A percentile compares a stretch with the other conserved stretches of the same genome.
phyloP scores from a whole-genome alignment of 2,113 vertebrate genomes.

The Hyperopisus bebe region DNA sequence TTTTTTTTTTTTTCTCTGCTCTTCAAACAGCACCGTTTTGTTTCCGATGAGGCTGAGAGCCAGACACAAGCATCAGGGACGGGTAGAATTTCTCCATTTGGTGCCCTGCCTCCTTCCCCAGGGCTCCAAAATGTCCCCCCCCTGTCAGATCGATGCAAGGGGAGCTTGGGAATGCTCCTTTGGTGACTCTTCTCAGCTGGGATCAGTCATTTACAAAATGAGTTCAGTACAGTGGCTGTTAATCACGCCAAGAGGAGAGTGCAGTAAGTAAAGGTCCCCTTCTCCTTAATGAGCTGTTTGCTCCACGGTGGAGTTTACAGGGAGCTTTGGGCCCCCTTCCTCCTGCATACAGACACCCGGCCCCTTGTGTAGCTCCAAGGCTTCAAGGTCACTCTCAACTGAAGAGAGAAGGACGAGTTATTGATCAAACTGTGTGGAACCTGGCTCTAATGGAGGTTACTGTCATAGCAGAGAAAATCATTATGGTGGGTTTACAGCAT shows the following conservation, averaged over 20 bases:
- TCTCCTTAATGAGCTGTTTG: constrained; percentile 49
- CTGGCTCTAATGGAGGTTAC: constrained; percentile 49
- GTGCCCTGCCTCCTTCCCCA: not conserved
- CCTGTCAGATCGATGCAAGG: not conserved
- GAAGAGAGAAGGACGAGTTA: constrained; percentile 66
- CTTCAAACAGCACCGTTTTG: not conserved
- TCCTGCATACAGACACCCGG: constrained; percentile 33
- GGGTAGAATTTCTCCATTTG: not conserved
- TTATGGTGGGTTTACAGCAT: constrained; percentile 39
- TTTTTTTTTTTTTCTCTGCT: not conserved
- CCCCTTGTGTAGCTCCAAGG: constrained; percentile 55
- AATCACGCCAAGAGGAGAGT: constrained; percentile 54
- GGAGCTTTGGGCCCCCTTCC: not conserved
- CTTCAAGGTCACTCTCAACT: constrained; percentile 66
- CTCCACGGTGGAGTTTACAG: not conserved
- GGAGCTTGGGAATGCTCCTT: not conserved
- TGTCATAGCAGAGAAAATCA: constrained; percentile 20
- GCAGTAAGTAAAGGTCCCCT: constrained; percentile 58
- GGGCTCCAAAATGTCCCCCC: not conserved
- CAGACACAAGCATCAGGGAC: not conserved
- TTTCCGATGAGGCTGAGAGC: not conserved
- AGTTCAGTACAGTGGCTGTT: constrained; percentile 49
- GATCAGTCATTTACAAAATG: constrained; percentile 25
- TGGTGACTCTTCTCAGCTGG: not conserved
- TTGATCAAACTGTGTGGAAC: constrained; percentile 65